Base-by-base conservation (phyloP, 2,888 invertebrate species). In the Andrena marginata region DNA sequence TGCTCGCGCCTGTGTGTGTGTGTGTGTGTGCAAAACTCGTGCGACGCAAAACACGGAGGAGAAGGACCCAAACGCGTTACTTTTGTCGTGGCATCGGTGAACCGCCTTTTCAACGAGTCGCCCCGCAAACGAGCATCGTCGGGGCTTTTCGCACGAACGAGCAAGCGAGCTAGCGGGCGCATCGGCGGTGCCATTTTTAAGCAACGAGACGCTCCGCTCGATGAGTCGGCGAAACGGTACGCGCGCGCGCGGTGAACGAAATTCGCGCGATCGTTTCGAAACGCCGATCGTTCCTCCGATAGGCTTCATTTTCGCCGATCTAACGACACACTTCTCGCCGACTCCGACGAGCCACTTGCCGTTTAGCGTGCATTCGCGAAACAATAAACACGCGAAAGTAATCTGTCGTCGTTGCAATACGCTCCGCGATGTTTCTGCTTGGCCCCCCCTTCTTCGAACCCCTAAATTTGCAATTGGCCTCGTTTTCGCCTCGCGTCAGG, bases 151-250 rank as follows among this genome's bases (percentile, higher is more conserved):
- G 31, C 33, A 16, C 49, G 49, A 26, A 62, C 63, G 51, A 54
- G n/a, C 69, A n/a, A 65, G 67, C 62, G 23, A 20, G 20, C 64
- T 20, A 20, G 33, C 42, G 16, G 26, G n/a, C 23, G 31, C 23
- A 51, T 26, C 31, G 65, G 10, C 73, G 74, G 67, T 76, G 67
- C 71, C 59, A 77, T 82, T 82, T 84, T 82, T 82, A 48, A 77
- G 82, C 77, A 60, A 84, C 74, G 62, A 68, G 56, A 62, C 16
- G n/a, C 60, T 56, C 23, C 54, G 69, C 73, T 77, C 77, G 85
- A 85, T 82, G 82, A 82, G 69, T 85, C 79, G 85, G 75, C 85
- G 42, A 80, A 83, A 72, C 35, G 77, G 20, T 74, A 48, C 80
- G 75, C 54, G 73, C n/a, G 64, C 63, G 73, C n/a, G 64, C 63